phyloP scores from a whole-genome alignment of 2,797 vertebrate species.

The Tolypeutes matacus region DNA sequence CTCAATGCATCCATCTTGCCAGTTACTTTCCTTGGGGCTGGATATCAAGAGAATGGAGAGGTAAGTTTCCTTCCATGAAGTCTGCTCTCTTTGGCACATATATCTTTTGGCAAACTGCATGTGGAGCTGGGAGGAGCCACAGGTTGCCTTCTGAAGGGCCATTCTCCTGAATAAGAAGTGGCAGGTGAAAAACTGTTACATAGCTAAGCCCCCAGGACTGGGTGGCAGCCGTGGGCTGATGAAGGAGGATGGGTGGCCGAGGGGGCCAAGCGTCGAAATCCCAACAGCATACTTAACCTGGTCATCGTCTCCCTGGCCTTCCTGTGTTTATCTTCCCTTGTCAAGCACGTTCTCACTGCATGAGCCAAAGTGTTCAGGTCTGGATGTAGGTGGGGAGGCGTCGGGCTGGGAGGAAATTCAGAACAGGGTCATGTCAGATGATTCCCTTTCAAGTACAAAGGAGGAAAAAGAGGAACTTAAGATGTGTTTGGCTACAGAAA shows the following conservation, averaged over 20 bases:
- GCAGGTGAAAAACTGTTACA: background rate
- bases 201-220: accelerated
- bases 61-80: background rate
- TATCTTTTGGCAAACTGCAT: background rate
- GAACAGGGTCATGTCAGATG: background rate
- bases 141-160: background rate
- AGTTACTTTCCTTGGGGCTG: background rate
- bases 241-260: background rate
- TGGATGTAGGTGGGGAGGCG: background rate
- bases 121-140: background rate
- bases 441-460: background rate
- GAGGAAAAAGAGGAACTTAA: background rate
- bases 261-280: background rate
- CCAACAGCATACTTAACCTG: background rate
- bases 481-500: background rate
- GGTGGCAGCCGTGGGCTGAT: background rate
- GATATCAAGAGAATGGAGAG: background rate
- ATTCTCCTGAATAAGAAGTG: background rate
- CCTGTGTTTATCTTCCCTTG: background rate
- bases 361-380: background rate
- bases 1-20: background rate
- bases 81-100: background rate
- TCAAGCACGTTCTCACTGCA: accelerated
- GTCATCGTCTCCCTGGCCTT: accelerated
- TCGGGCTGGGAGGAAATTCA: background rate